Percentiles rank a stretch among this genome's conserved stretches.
These are phyloP conservation scores for Diglossa brunneiventris DNA, from an alignment of 2,113 vertebrate species.

Conservation along the genomic window DNA sequence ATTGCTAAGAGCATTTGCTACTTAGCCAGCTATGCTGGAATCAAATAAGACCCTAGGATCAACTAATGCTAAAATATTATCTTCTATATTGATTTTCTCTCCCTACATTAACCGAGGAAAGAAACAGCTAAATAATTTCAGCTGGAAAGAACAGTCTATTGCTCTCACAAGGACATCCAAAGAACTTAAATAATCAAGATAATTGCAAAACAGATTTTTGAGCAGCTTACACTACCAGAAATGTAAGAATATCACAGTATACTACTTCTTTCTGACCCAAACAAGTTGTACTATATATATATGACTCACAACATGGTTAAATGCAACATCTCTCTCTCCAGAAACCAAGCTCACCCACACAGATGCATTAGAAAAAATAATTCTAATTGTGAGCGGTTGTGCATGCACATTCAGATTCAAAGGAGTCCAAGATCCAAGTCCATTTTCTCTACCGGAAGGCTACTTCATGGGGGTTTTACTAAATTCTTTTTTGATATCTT, in stretches of 20 bases:
- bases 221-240: not conserved
- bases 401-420: not conserved
- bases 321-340: not conserved
- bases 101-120: slow-evolving; percentile 21
- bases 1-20: slow-evolving; percentile 66
- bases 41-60: slow-evolving; percentile 47
- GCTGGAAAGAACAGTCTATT: not conserved
- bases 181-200: slow-evolving; percentile 25
- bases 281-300: not conserved
- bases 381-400: not conserved
- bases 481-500: not conserved
- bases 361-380: slow-evolving; percentile 3
- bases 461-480: not conserved
- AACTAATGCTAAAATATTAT: slow-evolving; percentile 61
- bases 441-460: not conserved
- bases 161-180: not conserved
- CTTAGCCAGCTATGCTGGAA: slow-evolving; percentile 38
- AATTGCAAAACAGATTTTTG: not conserved
- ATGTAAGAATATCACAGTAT: not conserved
- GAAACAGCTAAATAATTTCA: slow-evolving; percentile 43
- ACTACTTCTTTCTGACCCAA: not conserved
- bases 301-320: not conserved
- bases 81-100: slow-evolving; percentile 42
- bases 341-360: not conserved
- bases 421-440: not conserved